phyloP scores from a whole-genome alignment of 2,113 vertebrate species.

The Bos indicus region DNA sequence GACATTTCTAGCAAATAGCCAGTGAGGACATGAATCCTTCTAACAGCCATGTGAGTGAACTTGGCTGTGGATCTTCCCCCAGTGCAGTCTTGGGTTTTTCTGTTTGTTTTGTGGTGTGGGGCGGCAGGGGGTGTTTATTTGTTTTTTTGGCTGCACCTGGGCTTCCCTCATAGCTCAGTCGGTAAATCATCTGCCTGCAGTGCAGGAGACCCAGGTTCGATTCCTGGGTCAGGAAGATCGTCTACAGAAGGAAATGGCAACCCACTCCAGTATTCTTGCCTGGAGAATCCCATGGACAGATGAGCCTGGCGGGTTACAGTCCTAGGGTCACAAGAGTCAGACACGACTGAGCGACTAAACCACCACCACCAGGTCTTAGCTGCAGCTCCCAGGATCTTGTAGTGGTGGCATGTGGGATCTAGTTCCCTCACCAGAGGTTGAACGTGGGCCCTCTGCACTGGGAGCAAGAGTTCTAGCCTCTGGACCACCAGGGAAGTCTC shows the following conservation, averaged over 20 bases:
- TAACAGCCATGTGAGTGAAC: background rate
- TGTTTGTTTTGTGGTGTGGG: fast-evolving
- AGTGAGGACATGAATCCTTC: background rate
- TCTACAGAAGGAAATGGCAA: background rate
- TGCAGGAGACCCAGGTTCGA: background rate
- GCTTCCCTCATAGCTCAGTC: background rate
- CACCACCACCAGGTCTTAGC: background rate
- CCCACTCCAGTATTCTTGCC: background rate
- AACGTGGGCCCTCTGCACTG: background rate
- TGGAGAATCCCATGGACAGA: background rate
- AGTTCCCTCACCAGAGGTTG: background rate
- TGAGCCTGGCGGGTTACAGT: background rate
- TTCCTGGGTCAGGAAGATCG: background rate
- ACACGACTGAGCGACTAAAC: background rate
- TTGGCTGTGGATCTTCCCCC: background rate
- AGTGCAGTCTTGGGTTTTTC: background rate
- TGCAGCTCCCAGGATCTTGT: background rate
- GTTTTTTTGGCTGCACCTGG: background rate
- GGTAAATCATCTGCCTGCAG: background rate
- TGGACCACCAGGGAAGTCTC: background rate
- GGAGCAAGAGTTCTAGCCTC: background rate
- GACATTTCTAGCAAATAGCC: background rate
- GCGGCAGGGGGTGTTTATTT: background rate
- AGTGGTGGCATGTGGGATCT: background rate
- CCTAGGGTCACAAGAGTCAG: background rate